phyloP scores from a whole-genome alignment of 2,888 invertebrate genomes.

The Drymonia ruficornis region DNA sequence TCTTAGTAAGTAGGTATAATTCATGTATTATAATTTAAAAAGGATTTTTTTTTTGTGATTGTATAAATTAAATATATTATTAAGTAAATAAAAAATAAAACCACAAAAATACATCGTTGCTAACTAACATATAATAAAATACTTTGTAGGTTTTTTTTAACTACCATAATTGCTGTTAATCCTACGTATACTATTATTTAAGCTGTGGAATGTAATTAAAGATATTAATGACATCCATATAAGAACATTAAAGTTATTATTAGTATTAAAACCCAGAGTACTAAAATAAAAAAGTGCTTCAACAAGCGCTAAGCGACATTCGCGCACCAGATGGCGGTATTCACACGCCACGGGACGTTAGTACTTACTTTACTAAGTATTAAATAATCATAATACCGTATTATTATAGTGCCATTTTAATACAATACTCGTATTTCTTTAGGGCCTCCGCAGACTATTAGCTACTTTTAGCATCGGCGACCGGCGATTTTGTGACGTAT shows the following conservation, averaged over 20 bases:
- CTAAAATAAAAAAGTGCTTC: constrained; percentile 2
- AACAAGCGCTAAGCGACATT: constrained; percentile 10
- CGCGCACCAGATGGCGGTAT: constrained; percentile 16
- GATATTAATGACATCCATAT: not conserved
- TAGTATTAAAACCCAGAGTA: not conserved
- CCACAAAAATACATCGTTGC: too few relatives aligned
- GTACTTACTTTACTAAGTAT: constrained; percentile 15
- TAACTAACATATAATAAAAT: too few relatives aligned
- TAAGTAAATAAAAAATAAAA: too few relatives aligned
- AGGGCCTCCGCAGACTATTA: too few relatives aligned
- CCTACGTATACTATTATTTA: too few relatives aligned
- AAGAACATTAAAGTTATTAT: constrained; percentile 1
- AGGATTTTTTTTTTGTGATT: too few relatives aligned
- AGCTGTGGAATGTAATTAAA: not conserved
- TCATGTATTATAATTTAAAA: too few relatives aligned
- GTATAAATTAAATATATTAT: too few relatives aligned
- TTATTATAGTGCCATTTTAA: not conserved
- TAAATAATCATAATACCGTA: not conserved
- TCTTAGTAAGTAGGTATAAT: not conserved
- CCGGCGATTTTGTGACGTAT: too few relatives aligned
- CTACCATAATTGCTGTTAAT: too few relatives aligned
- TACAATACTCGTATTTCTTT: not conserved
- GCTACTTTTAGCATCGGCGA: too few relatives aligned
- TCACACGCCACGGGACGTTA: constrained; percentile 21
- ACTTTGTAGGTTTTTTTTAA: too few relatives aligned